These are phyloP conservation scores for Mus caroli DNA, from an alignment of 2,797 vertebrate species.

Conservation along the genomic window DNA sequence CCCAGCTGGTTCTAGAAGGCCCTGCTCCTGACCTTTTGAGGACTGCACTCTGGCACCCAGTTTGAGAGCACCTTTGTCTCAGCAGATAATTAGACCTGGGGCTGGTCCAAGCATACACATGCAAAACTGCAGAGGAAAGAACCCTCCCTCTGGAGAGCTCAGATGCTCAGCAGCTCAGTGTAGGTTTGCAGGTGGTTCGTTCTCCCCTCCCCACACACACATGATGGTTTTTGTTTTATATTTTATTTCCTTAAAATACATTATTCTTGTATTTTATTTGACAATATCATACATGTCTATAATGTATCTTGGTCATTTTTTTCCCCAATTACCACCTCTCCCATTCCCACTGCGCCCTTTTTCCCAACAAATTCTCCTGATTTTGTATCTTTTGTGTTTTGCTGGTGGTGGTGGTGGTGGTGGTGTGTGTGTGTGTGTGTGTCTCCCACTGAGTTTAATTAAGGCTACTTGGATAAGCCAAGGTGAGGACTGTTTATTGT, in stretches of 20 bases:
- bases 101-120: neutral
- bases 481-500: neutral
- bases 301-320: neutral
- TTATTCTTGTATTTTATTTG: neutral
- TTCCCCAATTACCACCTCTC: too few species aligned
- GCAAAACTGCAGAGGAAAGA: neutral
- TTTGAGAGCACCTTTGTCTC: neutral
- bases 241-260: neutral
- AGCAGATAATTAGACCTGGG: slow-evolving; percentile 17
- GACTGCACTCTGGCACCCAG: neutral
- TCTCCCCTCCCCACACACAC: neutral
- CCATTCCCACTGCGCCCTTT: neutral
- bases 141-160: neutral
- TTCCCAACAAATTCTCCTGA: neutral
- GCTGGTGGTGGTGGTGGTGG: neutral
- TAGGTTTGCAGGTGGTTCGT: neutral
- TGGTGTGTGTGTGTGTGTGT: neutral
- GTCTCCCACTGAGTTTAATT: neutral
- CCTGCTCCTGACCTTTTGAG: slow-evolving; percentile 24
- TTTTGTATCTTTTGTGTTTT: neutral
- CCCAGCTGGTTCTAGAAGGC: slow-evolving; percentile 18
- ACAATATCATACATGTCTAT: neutral
- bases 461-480: neutral
- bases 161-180: neutral
- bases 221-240: neutral